Evolutionary conservation across 2,888 invertebrate species (phyloP).

Genomic region (Strigamia transsilvanica): DNA sequence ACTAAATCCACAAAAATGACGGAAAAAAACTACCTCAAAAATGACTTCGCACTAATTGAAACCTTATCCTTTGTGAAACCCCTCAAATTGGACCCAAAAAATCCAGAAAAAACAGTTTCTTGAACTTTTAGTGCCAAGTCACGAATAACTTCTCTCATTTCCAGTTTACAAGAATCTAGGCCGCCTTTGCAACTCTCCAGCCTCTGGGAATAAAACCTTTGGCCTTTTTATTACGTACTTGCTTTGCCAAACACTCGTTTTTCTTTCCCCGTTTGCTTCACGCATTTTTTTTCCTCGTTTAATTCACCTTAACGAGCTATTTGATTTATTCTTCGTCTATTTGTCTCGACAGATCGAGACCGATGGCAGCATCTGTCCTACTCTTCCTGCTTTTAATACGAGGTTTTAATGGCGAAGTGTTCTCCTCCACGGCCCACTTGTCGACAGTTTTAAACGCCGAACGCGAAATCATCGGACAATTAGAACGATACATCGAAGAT

Average conservation of each 20-base stretch:
- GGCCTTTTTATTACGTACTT: not conserved
- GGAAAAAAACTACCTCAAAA: not conserved
- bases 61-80: not conserved
- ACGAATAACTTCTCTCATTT: conserved; percentile 3
- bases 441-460: conserved; percentile 57
- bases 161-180: conserved; percentile 19
- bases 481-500: conserved; percentile 57
- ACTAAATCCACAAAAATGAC: not conserved
- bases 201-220: conserved; percentile 41
- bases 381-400: conserved; percentile 9
- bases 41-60: not conserved
- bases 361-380: conserved; percentile 30
- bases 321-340: not conserved
- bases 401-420: conserved; percentile 56
- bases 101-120: not conserved
- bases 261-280: not conserved
- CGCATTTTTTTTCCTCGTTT: not conserved
- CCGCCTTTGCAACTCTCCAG: conserved; percentile 27
- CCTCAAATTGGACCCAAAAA: not conserved
- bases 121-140: conserved; percentile 7
- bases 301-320: not conserved
- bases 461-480: conserved; percentile 58
- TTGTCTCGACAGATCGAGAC: not conserved
- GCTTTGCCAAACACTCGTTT: not conserved
- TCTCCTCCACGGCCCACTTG: conserved; percentile 57